Conservation (phyloP, 2,797 vertebrate species). For the Danio tinwini region DNA sequence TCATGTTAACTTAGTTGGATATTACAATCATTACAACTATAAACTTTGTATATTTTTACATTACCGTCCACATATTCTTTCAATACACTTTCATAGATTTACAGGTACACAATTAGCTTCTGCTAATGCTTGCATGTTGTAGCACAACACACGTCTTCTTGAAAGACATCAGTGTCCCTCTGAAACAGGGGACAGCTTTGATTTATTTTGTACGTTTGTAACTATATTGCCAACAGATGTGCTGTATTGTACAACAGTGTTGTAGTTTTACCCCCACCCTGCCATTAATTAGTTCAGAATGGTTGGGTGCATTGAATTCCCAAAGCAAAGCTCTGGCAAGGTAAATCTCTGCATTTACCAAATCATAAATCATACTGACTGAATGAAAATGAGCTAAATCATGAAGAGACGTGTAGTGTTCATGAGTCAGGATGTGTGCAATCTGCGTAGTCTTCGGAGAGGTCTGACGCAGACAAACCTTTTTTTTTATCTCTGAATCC, state of each 20-base stretch:
- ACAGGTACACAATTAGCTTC: no score
- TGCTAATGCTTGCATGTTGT: background rate
- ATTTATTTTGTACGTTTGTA: slow-evolving; percentile 57
- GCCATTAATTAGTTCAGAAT: slow-evolving; percentile 67
- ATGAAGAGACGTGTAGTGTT: slow-evolving; percentile 51
- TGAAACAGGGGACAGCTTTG: slow-evolving; percentile 56
- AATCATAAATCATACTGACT: slow-evolving; percentile 59
- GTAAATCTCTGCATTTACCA: slow-evolving; percentile 50
- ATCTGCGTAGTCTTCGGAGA: slow-evolving; percentile 39
- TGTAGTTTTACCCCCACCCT: slow-evolving; percentile 60
- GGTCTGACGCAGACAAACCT: slow-evolving; percentile 54
- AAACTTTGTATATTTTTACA: no score
- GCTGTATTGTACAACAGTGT: slow-evolving; percentile 54
- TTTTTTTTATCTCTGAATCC: slow-evolving; percentile 30
- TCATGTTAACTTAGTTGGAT: no score
- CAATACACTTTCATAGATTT: no score
- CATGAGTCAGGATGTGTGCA: slow-evolving; percentile 49
- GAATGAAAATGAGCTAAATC: slow-evolving; percentile 54
- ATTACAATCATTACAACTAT: no score
- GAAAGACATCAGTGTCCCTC: slow-evolving; percentile 51
- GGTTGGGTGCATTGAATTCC: slow-evolving; percentile 58
- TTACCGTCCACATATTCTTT: no score
- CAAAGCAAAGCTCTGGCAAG: slow-evolving; percentile 57
- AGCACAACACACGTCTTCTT: slow-evolving; percentile 35
- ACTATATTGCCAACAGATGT: slow-evolving; percentile 68